Evolutionary conservation across 1,140 invertebrate genomes (phyloP).

Genomic region (Panagrolaimus sp.): DNA sequence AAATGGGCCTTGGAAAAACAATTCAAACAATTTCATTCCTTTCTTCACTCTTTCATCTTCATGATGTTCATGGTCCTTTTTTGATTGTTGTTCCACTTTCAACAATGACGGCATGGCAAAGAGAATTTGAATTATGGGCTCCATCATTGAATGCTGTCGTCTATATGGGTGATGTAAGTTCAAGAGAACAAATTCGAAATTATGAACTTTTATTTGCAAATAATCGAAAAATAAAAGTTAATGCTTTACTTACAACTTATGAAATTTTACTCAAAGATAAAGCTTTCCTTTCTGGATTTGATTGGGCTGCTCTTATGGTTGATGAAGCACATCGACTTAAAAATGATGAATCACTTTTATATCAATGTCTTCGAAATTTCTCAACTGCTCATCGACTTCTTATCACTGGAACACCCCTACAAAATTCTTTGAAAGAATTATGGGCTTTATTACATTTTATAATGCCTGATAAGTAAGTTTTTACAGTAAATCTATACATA

Average conservation of each 20-base stretch:
- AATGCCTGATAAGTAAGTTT: slow-evolving; percentile 80
- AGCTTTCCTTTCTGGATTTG: slow-evolving; percentile 75
- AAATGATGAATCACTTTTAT: slow-evolving; percentile 93
- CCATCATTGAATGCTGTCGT: slow-evolving; percentile 62
- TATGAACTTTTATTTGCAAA: background rate
- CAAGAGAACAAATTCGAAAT: slow-evolving; percentile 61
- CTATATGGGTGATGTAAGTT: slow-evolving; percentile 67
- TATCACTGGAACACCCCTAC: slow-evolving; percentile 93
- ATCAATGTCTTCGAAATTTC: slow-evolving; percentile 88
- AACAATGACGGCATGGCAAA: slow-evolving; percentile 64
- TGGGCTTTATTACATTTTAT: slow-evolving; percentile 97
- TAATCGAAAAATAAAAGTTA: slow-evolving; percentile 63
- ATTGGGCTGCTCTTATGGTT: slow-evolving; percentile 87
- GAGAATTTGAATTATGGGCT: slow-evolving; percentile 63
- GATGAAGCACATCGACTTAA: slow-evolving; percentile 97
- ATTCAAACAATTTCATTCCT: slow-evolving; percentile 64
- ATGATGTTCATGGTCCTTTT: slow-evolving; percentile 63
- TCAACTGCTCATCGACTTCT: slow-evolving; percentile 85
- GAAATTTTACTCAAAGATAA: slow-evolving; percentile 98
- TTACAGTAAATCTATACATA: background rate
- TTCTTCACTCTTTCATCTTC: slow-evolving; percentile 61
- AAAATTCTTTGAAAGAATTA: slow-evolving; percentile 96
- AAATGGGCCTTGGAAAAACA: slow-evolving; percentile 65
- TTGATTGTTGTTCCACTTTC: slow-evolving; percentile 64
- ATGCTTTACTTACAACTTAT: slow-evolving; percentile 93